Base-by-base conservation (phyloP, 2,888 invertebrate genomes). In the Drosophila nr. perissopoda region DNA sequence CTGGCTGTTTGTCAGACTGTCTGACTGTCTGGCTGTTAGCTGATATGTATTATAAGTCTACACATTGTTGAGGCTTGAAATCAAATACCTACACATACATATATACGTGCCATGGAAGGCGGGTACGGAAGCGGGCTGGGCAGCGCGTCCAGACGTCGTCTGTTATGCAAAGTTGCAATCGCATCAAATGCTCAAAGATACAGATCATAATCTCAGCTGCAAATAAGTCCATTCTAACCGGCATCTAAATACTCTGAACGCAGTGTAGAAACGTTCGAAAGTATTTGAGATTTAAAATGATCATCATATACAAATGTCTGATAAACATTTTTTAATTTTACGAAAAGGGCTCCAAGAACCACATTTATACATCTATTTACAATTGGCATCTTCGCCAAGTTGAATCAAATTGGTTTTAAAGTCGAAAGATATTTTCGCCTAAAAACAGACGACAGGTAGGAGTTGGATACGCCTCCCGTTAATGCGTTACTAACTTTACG, bases 81-180 rank as follows among this genome's bases (percentile, higher is more conserved):
- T 71, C 56, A 65, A 70, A 78, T 81, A 87, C 81, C 78, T 77
- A 77, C 72, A 51, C n/a, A 52, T 21, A 25, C 21, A 52, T 2
- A 25, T 16, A 52, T 2, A 27, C 2, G 2, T 49, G 53, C 18
- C 49, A 7, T 11, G 29, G 45, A 27, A 40, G 64, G 40, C 45
- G 45, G 25, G 40, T 40, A 62, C 27, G 53, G 38, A 60, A 38
- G 56, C 27, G n/a, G 52, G 36, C 33, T 60, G 48, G 40, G 51
- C 45, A 48, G 63, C 25, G 69, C 52, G 53, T 42, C 65, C 77
- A 79, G 90, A 85, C 90, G 68, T 51, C 64, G 88, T 66, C 83
- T 85, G 88, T 82, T 85, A 89, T 89, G 85, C 88, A 85, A 89
- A 85, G 72, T 85, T 85, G 88, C 90, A 85, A 79, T 75, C 86